Evolutionary conservation across 2,797 vertebrate species (phyloP).

Genomic region (Etheostoma nigrum): DNA sequence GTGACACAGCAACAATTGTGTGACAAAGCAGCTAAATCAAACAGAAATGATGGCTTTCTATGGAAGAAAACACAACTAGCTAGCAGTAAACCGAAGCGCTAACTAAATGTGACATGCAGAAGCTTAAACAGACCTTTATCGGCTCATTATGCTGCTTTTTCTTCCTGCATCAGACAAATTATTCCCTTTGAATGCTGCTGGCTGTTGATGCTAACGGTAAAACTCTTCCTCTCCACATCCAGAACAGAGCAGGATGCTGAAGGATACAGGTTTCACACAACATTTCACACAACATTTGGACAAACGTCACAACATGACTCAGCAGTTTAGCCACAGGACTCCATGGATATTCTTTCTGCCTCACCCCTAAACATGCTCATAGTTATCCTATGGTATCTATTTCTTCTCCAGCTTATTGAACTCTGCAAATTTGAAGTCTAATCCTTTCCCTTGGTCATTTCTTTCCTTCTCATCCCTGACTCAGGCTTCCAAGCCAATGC

Average conservation of each 20-base stretch:
- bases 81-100: constrained; percentile 11
- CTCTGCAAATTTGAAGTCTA: constrained; percentile 40
- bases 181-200: constrained; percentile 39
- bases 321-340: constrained; percentile 60
- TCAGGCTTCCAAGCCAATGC: constrained; percentile 47
- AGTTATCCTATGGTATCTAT: constrained; percentile 44
- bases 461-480: constrained; percentile 48
- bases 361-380: constrained; percentile 41
- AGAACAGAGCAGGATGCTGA: constrained; percentile 56
- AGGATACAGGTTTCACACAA: constrained; percentile 35
- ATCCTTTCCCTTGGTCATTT: constrained; percentile 58
- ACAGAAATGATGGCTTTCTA: constrained; percentile 4
- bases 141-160: constrained; percentile 35
- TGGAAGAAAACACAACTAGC: constrained; percentile 2
- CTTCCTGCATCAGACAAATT: constrained; percentile 38
- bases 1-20: constrained; percentile 25
- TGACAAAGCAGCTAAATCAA: constrained; percentile 19
- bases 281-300: constrained; percentile 73
- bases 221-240: constrained; percentile 53
- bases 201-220: constrained; percentile 47
- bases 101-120: constrained; percentile 35
- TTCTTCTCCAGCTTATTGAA: constrained; percentile 46
- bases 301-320: constrained; percentile 76
- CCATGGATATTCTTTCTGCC: constrained; percentile 32
- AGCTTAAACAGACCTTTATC: constrained; percentile 51